These are phyloP conservation scores for Hyposmocoma kahamanoa DNA, from an alignment of 1,140 invertebrate species.

Conservation along the genomic window DNA sequence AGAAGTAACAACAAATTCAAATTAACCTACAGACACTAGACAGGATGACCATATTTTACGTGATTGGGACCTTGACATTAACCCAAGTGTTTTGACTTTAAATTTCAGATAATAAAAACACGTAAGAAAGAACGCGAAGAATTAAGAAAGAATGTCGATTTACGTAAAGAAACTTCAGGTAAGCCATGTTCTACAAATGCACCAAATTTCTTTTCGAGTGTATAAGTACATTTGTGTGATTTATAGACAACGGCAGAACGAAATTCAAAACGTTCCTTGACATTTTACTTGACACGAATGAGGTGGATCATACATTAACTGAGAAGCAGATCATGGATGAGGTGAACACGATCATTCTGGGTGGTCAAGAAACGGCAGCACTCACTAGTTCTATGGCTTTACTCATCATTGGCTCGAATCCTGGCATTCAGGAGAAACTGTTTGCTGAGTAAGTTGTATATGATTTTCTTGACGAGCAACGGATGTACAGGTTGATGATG, in stretches of 20 bases:
- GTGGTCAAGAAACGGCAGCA: conserved; percentile 39
- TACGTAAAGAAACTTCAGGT: background rate
- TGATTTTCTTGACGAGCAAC: background rate
- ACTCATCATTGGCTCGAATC: conserved; percentile 25
- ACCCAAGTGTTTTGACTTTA: too few species aligned
- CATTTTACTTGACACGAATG: conserved; percentile 34
- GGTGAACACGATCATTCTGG: conserved; percentile 41
- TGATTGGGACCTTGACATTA: too few species aligned
- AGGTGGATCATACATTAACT: conserved; percentile 24
- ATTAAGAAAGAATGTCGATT: conserved; percentile 1
- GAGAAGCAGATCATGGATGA: conserved; percentile 34
- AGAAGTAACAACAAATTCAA: too few species aligned
- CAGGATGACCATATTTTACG: too few species aligned
- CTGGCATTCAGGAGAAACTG: conserved; percentile 29
- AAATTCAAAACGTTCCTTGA: conserved; percentile 41
- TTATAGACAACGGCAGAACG: conserved; percentile 5
- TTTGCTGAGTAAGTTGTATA: conserved; percentile 31
- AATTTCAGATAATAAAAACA: conserved; percentile 26
- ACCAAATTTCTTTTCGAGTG: too few species aligned
- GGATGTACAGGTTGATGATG: background rate
- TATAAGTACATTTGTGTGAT: too few species aligned
- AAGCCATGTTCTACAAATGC: background rate
- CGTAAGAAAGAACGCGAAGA: conserved; percentile 12
- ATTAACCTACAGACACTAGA: too few species aligned
- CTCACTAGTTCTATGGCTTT: conserved; percentile 23